These are phyloP conservation scores for Charadrius vociferus DNA, from an alignment of 2,113 vertebrate species.

Conservation along the genomic window DNA sequence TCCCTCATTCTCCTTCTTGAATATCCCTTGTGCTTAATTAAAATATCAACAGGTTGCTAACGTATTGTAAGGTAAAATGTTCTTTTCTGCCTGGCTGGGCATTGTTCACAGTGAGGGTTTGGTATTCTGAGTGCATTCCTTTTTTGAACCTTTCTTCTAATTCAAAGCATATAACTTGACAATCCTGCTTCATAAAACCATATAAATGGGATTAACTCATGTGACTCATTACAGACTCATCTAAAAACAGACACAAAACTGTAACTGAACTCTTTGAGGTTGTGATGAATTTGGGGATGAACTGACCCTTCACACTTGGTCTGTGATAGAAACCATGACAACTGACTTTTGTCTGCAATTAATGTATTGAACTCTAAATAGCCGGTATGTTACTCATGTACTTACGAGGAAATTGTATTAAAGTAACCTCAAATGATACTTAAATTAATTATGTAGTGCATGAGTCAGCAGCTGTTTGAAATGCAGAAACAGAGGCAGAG, in stretches of 20 bases:
- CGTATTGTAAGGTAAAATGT: not conserved
- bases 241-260: not conserved
- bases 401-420: conserved; percentile 49
- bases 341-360: conserved; percentile 52
- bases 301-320: conserved; percentile 24
- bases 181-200: not conserved
- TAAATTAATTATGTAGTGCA: conserved; percentile 61
- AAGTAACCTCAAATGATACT: conserved; percentile 42
- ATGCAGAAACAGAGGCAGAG: conserved; percentile 12
- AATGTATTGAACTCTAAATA: conserved; percentile 49
- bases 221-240: not conserved
- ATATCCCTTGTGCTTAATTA: not conserved
- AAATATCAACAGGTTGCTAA: not conserved
- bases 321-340: conserved; percentile 48
- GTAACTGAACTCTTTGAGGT: not conserved
- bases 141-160: not conserved
- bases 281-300: conserved; percentile 38
- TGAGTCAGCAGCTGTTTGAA: conserved; percentile 59
- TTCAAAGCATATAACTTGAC: conserved; percentile 3
- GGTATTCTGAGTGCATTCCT: not conserved
- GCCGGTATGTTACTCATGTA: conserved; percentile 27
- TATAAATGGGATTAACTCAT: conserved; percentile 24
- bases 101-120: not conserved
- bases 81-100: not conserved
- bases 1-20: not conserved